These are phyloP conservation scores for Lophius piscatorius DNA, from an alignment of 2,113 vertebrate genomes.

Conservation along the genomic window DNA sequence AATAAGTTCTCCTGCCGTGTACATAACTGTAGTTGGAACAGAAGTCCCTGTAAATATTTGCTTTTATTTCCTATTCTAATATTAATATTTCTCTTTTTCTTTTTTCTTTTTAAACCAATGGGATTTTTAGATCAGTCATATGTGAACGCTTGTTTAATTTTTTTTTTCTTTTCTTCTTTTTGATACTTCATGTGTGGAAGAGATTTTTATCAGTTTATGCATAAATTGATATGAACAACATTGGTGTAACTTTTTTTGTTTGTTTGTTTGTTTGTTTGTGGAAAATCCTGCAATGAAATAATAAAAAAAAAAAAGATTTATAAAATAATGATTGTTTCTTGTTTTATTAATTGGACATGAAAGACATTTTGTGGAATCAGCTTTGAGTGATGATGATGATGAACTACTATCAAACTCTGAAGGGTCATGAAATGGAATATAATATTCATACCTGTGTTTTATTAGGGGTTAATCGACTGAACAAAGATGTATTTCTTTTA, in stretches of 20 bases:
- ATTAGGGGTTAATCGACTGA: no score
- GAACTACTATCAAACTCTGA: no score
- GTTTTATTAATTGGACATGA: no score
- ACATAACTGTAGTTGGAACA: conserved; percentile 55
- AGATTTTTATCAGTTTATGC: conserved; percentile 52
- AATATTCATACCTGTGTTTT: no score
- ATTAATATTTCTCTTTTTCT: conserved; percentile 67
- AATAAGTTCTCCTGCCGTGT: conserved; percentile 66
- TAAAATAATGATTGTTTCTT: conserved; percentile 1
- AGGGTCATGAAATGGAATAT: no score
- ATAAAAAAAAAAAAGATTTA: conserved; percentile 70
- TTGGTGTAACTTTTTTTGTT: conserved; percentile 47
- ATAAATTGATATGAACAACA: conserved; percentile 60
- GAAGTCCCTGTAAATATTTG: conserved; percentile 70
- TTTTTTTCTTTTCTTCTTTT: no score
- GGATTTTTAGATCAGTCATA: conserved; percentile 66
- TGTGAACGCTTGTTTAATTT: conserved; percentile 58
- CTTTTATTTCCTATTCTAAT: conserved; percentile 59
- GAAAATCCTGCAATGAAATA: conserved; percentile 55
- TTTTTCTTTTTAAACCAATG: conserved; percentile 68
- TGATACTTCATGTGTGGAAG: conserved; percentile 56
- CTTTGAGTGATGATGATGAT: no score
- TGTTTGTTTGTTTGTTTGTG: conserved; percentile 64
- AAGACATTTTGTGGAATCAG: no score
- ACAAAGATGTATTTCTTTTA: no score